Evolutionary conservation across 2,113 vertebrate genomes (phyloP).

Genomic region (Circaetus gallicus): DNA sequence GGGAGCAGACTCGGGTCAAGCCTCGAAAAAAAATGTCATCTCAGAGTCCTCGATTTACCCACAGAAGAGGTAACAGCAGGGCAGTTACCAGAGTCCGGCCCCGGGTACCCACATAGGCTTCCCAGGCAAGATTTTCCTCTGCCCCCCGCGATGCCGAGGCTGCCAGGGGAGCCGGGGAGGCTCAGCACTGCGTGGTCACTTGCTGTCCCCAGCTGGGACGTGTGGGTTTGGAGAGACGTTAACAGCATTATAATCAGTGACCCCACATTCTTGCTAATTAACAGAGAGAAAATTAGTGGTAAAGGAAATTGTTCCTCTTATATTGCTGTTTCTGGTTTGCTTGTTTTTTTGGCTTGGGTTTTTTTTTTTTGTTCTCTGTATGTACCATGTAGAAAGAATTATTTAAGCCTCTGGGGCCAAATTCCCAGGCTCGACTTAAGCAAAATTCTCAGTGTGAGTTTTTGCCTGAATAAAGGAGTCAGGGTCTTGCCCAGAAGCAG

Average conservation of each 20-base stretch:
- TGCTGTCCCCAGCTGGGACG: neutral
- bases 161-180: fast-evolving
- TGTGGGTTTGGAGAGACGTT: neutral
- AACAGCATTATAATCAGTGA: neutral
- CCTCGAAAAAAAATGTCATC: neutral
- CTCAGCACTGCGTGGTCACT: neutral
- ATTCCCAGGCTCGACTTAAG: neutral
- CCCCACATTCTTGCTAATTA: neutral
- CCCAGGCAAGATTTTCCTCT: neutral
- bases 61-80: neutral
- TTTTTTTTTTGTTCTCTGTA: neutral
- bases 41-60: neutral
- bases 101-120: fast-evolving
- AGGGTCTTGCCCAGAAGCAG: neutral
- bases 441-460: neutral
- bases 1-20: neutral
- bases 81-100: neutral
- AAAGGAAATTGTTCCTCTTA: neutral
- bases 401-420: neutral
- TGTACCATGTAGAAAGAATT: neutral
- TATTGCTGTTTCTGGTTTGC: neutral
- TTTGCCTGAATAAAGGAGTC: neutral
- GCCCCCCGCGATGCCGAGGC: fast-evolving
- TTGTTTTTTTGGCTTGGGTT: neutral
- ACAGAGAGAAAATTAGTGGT: slow-evolving; percentile 19